phyloP scores from a whole-genome alignment of 2,888 invertebrate species.

The Tineola bisselliella region DNA sequence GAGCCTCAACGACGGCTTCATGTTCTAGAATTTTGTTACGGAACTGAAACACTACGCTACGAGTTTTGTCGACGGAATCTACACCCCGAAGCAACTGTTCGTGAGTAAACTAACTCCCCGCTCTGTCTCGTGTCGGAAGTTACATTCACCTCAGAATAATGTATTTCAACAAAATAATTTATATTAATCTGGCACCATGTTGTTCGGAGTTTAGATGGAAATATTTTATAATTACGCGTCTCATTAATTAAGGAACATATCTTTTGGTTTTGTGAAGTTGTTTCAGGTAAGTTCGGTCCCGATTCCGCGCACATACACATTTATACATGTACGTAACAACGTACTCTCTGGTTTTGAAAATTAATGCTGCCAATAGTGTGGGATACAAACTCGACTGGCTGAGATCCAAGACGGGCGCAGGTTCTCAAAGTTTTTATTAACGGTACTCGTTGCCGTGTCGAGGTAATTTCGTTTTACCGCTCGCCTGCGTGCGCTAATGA shows the following conservation, averaged over 20 bases:
- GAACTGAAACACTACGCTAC: neutral
- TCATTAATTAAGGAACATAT: neutral
- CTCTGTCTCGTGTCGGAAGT: neutral
- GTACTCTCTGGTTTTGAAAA: slow-evolving; percentile 27
- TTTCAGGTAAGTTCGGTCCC: neutral
- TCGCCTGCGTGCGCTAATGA: slow-evolving; percentile 48
- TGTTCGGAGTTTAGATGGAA: neutral
- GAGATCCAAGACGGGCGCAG: slow-evolving; percentile 22
- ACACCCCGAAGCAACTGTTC: slow-evolving; percentile 10
- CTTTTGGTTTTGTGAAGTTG: neutral
- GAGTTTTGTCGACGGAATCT: neutral
- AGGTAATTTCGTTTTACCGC: slow-evolving; percentile 35
- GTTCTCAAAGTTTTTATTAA: slow-evolving; percentile 34
- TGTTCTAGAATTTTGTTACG: slow-evolving; percentile 11
- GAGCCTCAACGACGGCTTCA: slow-evolving; percentile 16
- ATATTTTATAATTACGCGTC: neutral
- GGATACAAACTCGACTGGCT: slow-evolving; percentile 20
- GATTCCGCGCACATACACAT: neutral
- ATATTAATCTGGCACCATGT: slow-evolving; percentile 3
- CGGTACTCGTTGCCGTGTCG: slow-evolving; percentile 18
- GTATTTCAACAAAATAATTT: slow-evolving; percentile 4
- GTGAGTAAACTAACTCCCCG: neutral
- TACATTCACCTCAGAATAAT: slow-evolving; percentile 3
- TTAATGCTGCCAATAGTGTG: slow-evolving; percentile 32
- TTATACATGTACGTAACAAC: no score